Evolutionary conservation across 2,797 vertebrate species (phyloP).

Genomic region (Melanotaenia parkinsoni): DNA sequence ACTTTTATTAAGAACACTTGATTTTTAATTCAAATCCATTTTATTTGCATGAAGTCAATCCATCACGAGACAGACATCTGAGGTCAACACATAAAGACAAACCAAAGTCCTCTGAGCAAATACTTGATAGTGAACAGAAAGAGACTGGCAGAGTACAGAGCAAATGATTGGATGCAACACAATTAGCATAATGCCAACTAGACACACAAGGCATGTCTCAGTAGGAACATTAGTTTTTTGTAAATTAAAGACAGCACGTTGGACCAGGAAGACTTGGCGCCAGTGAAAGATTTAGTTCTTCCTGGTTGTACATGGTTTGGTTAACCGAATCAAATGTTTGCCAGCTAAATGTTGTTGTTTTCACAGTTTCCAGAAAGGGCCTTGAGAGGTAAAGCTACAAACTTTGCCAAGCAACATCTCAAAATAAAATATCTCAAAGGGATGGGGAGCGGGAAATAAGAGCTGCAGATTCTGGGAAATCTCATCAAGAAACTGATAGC

Average conservation of each 20-base stretch:
- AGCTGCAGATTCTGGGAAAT: constrained; percentile 73
- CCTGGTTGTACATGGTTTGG: not conserved
- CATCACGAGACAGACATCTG: not conserved
- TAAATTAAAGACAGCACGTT: not conserved
- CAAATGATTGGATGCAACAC: not conserved
- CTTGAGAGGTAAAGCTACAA: not conserved
- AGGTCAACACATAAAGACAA: not conserved
- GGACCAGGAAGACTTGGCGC: not conserved
- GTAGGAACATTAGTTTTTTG: not conserved
- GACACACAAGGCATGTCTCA: not conserved
- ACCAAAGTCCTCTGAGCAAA: not conserved
- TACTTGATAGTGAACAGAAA: not conserved
- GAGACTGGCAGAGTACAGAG: not conserved
- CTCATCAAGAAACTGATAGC: constrained; percentile 72
- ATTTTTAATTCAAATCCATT: not conserved
- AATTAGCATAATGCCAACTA: not conserved
- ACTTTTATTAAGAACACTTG: not conserved
- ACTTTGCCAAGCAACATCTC: not conserved
- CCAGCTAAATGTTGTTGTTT: not conserved
- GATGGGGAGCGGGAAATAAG: constrained; percentile 46
- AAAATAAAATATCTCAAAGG: not conserved
- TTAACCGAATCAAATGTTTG: not conserved
- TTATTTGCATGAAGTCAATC: not conserved
- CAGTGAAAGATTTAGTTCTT: not conserved
- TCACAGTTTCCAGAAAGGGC: not conserved